phyloP scores from a whole-genome alignment of 2,797 vertebrate species.

The Gallinago stenura region DNA sequence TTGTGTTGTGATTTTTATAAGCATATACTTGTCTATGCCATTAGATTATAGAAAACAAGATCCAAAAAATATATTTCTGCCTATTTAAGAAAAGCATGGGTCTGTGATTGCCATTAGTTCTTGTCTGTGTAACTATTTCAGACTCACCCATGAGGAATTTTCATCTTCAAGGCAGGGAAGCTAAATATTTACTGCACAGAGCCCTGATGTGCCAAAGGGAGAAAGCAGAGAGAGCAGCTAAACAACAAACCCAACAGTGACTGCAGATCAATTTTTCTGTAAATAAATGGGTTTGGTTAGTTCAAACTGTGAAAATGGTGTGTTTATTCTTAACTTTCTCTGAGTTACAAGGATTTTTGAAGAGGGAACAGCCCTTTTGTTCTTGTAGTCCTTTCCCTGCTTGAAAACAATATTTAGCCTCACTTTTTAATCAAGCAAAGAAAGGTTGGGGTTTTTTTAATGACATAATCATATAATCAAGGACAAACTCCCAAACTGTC shows the following conservation, averaged over 20 bases:
- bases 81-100: neutral
- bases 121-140: neutral
- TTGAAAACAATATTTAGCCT: neutral
- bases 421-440: neutral
- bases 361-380: neutral
- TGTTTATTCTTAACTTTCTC: too few relatives aligned
- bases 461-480: neutral
- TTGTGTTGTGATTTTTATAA: neutral
- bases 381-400: neutral
- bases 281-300: neutral
- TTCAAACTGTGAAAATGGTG: neutral
- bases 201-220: neutral
- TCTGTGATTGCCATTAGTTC: neutral
- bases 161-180: neutral
- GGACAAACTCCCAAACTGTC: neutral
- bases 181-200: neutral
- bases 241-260: neutral
- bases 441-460: neutral
- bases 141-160: neutral
- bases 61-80: neutral
- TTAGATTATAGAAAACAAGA: neutral
- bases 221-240: neutral
- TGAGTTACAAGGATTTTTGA: neutral
- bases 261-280: neutral
- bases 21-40: neutral